Conservation (phyloP, 2,113 vertebrate species). For the Oreochromis spilurus region DNA sequence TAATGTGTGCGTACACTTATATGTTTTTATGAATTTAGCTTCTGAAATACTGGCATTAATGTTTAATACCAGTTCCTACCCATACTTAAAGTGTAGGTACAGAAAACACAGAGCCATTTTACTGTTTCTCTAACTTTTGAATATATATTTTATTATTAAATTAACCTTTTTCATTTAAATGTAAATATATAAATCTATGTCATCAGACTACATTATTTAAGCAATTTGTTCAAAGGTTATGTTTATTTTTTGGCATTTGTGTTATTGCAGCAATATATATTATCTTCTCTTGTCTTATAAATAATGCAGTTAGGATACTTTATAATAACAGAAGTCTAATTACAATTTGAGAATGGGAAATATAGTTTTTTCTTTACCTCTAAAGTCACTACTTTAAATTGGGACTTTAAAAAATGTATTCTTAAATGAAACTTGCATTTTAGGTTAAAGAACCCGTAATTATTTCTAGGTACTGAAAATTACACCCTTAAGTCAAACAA, state of each 20-base stretch:
- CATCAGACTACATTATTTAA: background rate
- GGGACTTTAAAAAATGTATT: background rate
- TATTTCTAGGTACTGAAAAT: background rate
- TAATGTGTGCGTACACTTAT: background rate
- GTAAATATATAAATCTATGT: background rate
- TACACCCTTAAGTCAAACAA: background rate
- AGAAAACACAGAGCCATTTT: background rate
- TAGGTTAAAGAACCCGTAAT: background rate
- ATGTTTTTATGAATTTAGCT: background rate
- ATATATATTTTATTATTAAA: background rate
- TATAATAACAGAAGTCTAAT: rapidly evolving
- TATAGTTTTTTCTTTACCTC: background rate
- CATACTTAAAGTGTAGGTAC: background rate
- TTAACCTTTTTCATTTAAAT: background rate
- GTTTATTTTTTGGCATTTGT: background rate
- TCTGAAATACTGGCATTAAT: background rate
- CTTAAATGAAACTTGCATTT: background rate
- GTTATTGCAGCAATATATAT: background rate
- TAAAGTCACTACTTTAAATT: background rate
- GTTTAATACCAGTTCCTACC: background rate
- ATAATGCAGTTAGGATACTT: background rate
- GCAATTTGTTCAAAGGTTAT: background rate
- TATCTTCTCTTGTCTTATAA: background rate
- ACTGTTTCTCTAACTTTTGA: background rate
- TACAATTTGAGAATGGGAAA: background rate